These are phyloP conservation scores for Camarhynchus parvulus DNA, from an alignment of 2,113 vertebrate genomes.

Conservation along the genomic window DNA sequence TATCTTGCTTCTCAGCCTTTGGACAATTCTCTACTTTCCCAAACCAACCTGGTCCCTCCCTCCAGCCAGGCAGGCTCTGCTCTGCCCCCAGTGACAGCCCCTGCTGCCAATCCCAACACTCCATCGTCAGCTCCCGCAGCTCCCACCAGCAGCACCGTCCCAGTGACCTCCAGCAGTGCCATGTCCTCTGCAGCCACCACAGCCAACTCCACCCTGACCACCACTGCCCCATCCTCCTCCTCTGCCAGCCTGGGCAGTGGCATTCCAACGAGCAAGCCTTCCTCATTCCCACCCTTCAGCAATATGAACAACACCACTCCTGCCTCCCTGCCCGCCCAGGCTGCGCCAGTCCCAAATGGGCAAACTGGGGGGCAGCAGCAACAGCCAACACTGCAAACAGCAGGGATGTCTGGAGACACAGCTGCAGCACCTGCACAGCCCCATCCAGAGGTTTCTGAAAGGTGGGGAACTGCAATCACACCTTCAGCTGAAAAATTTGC, in stretches of 20 bases:
- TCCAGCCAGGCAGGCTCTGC: conserved; percentile 81
- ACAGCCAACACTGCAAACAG: conserved; percentile 73
- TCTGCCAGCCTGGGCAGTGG: conserved; percentile 76
- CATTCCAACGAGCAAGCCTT: conserved; percentile 84
- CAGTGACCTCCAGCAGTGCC: conserved; percentile 76
- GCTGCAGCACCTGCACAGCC: conserved; percentile 79
- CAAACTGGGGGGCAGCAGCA: conserved; percentile 85
- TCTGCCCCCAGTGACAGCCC: conserved; percentile 75
- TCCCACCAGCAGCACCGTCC: conserved; percentile 71
- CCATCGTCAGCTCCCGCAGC: conserved; percentile 71
- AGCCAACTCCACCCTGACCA: conserved; percentile 73
- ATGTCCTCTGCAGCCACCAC: conserved; percentile 82
- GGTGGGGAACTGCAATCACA: conserved; percentile 70
- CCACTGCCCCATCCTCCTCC: conserved; percentile 78
- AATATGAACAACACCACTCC: conserved; percentile 75
- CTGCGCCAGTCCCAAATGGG: conserved; percentile 79
- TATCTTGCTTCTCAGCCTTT: conserved; percentile 94
- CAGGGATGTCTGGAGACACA: conserved; percentile 81
- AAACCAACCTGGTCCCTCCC: conserved; percentile 82
- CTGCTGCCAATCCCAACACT: conserved; percentile 77
- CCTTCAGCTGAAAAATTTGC: neutral
- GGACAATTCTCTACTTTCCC: conserved; percentile 90
- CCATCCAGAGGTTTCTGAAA: conserved; percentile 91
- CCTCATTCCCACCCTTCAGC: conserved; percentile 89
- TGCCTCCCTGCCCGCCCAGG: conserved; percentile 77